Evolutionary conservation across 1,140 invertebrate genomes (phyloP).

Genomic region (Atta texana): DNA sequence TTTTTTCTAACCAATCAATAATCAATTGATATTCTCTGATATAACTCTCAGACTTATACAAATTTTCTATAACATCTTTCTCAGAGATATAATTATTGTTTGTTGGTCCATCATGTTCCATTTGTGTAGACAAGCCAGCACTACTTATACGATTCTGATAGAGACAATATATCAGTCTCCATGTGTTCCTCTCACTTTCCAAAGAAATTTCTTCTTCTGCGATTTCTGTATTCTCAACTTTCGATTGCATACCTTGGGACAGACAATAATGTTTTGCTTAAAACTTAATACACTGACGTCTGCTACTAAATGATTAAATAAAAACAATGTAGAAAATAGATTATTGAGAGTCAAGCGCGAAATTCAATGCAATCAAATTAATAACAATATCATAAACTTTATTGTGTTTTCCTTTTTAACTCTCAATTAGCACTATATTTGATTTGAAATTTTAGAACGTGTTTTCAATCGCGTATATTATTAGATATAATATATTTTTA

Average conservation of each 20-base stretch:
- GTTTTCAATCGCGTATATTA: too few species aligned
- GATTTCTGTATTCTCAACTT: conserved; percentile 86
- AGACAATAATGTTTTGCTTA: neutral
- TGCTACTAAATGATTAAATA: neutral
- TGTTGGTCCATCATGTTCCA: conserved; percentile 85
- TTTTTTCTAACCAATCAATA: conserved; percentile 97
- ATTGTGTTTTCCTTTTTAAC: neutral
- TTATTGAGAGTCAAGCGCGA: too few species aligned
- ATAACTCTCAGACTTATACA: conserved; percentile 89
- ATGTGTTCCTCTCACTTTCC: conserved; percentile 94
- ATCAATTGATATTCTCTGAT: conserved; percentile 94
- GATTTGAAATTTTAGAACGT: too few species aligned
- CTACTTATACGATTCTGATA: conserved; percentile 91
- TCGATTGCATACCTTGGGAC: conserved; percentile 86
- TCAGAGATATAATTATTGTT: conserved; percentile 85
- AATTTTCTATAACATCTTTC: conserved; percentile 88
- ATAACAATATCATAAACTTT: too few species aligned
- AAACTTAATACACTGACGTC: neutral
- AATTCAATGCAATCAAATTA: too few species aligned
- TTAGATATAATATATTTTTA: too few species aligned
- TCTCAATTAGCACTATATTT: too few species aligned
- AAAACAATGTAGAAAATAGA: neutral
- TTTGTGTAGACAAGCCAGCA: conserved; percentile 74
- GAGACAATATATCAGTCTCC: conserved; percentile 93
- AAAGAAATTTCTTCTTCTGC: conserved; percentile 85